Evolutionary conservation across 2,888 invertebrate genomes (phyloP).

Genomic region (Tipula unca): DNA sequence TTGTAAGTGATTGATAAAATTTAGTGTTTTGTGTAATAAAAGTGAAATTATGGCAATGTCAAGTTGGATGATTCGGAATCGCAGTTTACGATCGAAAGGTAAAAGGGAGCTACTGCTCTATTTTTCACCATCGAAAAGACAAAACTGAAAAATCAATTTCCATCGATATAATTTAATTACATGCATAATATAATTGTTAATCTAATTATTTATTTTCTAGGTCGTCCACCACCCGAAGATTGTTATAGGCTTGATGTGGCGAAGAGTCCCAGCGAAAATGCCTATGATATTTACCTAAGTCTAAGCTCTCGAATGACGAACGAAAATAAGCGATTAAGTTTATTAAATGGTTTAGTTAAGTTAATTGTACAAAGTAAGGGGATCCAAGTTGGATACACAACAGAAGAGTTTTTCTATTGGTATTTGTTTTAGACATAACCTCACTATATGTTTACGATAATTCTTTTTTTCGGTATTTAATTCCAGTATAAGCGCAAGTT

Average conservation of each 20-base stretch:
- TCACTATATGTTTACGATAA: neutral
- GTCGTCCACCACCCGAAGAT: constrained; percentile 45
- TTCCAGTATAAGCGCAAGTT: constrained; percentile 71
- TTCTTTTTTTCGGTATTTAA: constrained; percentile 23
- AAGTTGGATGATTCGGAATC: constrained; percentile 41
- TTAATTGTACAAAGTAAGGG: constrained; percentile 41
- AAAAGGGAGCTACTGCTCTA: constrained; percentile 26
- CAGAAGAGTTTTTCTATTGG: constrained; percentile 77
- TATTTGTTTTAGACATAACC: constrained; percentile 37
- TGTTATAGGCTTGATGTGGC: constrained; percentile 52
- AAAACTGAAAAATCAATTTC: neutral
- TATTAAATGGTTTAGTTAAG: constrained; percentile 82
- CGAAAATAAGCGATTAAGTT: constrained; percentile 72
- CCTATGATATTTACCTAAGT: constrained; percentile 53
- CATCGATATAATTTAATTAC: neutral
- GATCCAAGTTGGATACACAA: constrained; percentile 54
- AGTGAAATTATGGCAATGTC: constrained; percentile 26
- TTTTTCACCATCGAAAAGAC: neutral
- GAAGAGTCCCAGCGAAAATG: constrained; percentile 54
- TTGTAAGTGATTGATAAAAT: neutral
- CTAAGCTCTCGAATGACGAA: constrained; percentile 50
- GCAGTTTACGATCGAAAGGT: constrained; percentile 41
- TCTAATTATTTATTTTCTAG: neutral
- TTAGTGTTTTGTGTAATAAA: neutral
- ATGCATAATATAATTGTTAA: neutral